Evolutionary conservation across 1,140 invertebrate genomes (phyloP).

Genomic region (Drosophila malerkotliana): DNA sequence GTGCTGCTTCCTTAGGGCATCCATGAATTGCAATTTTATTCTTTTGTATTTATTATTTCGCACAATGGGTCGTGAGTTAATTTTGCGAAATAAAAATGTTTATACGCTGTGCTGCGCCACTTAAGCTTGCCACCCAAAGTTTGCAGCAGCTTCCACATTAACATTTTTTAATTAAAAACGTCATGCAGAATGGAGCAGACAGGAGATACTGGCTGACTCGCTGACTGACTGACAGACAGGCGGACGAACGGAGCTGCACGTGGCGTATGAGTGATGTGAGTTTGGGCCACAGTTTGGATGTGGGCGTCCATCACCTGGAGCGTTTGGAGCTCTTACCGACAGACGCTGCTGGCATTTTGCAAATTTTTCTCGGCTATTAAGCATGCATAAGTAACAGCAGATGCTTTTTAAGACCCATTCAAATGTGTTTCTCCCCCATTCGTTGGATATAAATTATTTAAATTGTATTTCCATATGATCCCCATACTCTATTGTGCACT

Average conservation of each 20-base stretch:
- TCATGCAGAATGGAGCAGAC: conserved; percentile 20
- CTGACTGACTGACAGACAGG: conserved; percentile 12
- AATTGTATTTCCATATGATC: conserved; percentile 40
- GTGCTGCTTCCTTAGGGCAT: too few species aligned
- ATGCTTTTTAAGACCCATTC: conserved; percentile 56
- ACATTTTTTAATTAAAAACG: conserved; percentile 79
- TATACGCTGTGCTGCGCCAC: conserved; percentile 15
- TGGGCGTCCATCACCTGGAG: conserved; percentile 1
- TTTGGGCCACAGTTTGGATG: conserved; percentile 19
- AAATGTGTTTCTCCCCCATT: conserved; percentile 30
- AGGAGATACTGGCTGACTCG: conserved; percentile 8
- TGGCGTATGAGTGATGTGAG: conserved; percentile 73
- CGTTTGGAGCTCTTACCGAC: conserved; percentile 23
- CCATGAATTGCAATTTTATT: not conserved
- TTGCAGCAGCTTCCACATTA: conserved; percentile 48
- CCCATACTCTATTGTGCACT: conserved; percentile 2
- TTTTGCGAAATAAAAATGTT: conserved; percentile 14
- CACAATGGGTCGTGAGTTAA: not conserved
- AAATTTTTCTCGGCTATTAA: conserved; percentile 41
- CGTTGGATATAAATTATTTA: conserved; percentile 54
- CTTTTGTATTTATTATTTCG: not conserved
- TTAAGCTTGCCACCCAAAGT: conserved; percentile 36
- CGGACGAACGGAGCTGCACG: conserved; percentile 32
- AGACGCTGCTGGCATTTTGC: conserved; percentile 17
- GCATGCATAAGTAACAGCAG: conserved; percentile 49